Percentiles rank a stretch among this genome's conserved stretches.
phyloP scores from a whole-genome alignment of 2,888 invertebrate species.

The Candidula unifasciata region DNA sequence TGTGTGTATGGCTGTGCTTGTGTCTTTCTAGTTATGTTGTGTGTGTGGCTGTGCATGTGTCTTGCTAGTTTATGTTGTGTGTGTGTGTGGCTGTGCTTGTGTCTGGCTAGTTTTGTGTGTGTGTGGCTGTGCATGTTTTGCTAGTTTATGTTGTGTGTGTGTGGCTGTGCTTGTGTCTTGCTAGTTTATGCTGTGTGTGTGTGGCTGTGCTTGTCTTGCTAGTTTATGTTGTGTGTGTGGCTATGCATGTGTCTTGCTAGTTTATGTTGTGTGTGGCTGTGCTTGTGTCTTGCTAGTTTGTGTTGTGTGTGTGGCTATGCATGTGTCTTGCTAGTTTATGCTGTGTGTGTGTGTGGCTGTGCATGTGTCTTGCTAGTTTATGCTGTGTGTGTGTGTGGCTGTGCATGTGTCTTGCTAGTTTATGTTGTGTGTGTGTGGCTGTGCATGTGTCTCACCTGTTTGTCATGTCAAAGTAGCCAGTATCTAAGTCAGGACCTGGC shows the following conservation, averaged over 20 bases:
- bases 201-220: no score
- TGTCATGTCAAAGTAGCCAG: no score
- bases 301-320: background rate
- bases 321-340: background rate
- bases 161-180: background rate
- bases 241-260: background rate
- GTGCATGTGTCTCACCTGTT: background rate
- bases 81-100: background rate
- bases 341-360: background rate
- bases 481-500: no score
- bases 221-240: no score
- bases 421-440: background rate
- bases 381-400: background rate
- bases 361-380: background rate
- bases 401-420: background rate
- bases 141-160: no score
- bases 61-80: background rate
- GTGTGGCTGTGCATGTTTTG: no score
- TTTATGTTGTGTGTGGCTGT: background rate
- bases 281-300: background rate
- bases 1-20: background rate
- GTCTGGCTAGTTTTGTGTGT: background rate
- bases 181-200: background rate
- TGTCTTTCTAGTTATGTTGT: background rate
- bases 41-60: background rate